Evolutionary conservation across 2,797 vertebrate genomes (phyloP).

Genomic region (Siniperca scherzeri): DNA sequence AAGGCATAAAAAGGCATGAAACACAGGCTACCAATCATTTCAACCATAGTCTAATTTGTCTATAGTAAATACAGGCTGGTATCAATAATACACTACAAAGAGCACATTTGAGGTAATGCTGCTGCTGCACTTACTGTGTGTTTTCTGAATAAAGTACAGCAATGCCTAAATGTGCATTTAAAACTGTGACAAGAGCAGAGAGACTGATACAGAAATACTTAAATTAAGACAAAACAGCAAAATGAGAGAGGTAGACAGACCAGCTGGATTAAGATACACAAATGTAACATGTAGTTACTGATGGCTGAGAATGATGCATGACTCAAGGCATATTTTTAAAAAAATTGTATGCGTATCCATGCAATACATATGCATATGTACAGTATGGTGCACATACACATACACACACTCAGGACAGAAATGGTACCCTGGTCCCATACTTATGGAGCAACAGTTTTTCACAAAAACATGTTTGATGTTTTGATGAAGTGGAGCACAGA

Average conservation of each 20-base stretch:
- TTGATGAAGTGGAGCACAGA: slow-evolving; percentile 51
- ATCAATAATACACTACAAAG: neutral
- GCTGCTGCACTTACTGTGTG: neutral
- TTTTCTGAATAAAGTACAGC: neutral
- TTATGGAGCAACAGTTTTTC: neutral
- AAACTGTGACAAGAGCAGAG: neutral
- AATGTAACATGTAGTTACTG: neutral
- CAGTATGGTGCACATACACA: neutral
- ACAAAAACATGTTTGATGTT: slow-evolving; percentile 19
- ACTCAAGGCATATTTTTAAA: neutral
- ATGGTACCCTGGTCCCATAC: neutral
- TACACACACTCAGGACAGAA: neutral
- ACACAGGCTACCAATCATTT: neutral
- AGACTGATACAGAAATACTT: neutral
- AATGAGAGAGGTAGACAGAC: neutral
- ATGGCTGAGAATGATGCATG: neutral
- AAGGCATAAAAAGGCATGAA: neutral
- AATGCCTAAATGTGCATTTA: neutral
- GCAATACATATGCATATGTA: neutral
- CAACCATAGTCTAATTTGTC: neutral
- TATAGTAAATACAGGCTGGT: neutral
- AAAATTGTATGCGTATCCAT: neutral
- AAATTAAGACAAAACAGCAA: neutral
- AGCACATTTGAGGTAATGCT: neutral
- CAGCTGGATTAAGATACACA: neutral